A percentile compares a stretch with the other conserved stretches of the same genome.
Evolutionary conservation across 1,140 invertebrate species (phyloP).

Genomic region (Pectinophora gossypiella): DNA sequence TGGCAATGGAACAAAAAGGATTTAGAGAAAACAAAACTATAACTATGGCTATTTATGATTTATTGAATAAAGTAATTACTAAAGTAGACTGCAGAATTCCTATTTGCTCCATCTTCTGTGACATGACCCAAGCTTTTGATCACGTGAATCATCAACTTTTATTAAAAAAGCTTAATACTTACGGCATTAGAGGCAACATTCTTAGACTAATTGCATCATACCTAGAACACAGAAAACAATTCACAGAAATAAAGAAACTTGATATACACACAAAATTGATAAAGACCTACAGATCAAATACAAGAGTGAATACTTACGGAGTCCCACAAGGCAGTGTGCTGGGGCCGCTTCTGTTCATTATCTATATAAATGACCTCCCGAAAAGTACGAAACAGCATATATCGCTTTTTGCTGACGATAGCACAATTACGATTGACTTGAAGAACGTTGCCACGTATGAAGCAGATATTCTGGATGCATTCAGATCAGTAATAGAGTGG

Average conservation of each 20-base stretch:
- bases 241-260: neutral
- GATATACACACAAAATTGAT: neutral
- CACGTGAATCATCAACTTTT: neutral
- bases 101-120: neutral
- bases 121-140: neutral
- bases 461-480: neutral
- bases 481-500: neutral
- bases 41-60: neutral
- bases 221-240: neutral
- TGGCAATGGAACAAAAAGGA: neutral
- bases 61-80: neutral
- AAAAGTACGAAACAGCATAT: neutral
- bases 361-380: conserved; percentile 3
- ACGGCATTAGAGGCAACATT: neutral
- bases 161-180: neutral
- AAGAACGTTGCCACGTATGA: neutral
- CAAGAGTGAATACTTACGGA: neutral
- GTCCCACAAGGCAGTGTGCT: neutral
- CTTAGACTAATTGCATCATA: neutral
- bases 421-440: neutral
- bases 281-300: neutral
- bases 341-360: neutral
- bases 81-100: neutral
- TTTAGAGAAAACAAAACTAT: neutral
- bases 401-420: neutral